Conservation (phyloP, 2,888 invertebrate species). For the Temnothorax rugatulus region DNA sequence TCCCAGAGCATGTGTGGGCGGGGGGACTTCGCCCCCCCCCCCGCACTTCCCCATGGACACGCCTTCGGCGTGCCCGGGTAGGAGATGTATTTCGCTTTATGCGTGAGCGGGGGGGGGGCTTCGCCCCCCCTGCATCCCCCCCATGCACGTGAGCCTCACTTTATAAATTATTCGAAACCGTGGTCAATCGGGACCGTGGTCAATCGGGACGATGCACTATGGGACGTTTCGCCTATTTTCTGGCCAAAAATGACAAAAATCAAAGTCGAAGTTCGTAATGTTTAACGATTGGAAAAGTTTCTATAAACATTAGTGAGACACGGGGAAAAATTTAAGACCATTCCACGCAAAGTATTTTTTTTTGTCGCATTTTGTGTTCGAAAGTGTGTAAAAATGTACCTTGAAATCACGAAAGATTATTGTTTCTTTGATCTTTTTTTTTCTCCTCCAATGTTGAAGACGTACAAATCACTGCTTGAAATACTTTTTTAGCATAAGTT, state of each 20-base stretch:
- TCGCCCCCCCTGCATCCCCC: too few species aligned
- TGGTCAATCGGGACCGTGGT: too few species aligned
- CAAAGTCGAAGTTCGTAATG: conserved; percentile 1
- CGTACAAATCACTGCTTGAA: neutral
- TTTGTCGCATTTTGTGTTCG: neutral
- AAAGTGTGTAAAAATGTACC: conserved; percentile 3
- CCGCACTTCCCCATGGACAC: too few species aligned
- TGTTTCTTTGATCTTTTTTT: conserved; percentile 14
- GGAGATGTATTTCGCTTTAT: too few species aligned
- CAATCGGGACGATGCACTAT: too few species aligned
- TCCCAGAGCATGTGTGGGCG: too few species aligned
- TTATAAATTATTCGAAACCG: too few species aligned
- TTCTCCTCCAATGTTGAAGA: too few species aligned
- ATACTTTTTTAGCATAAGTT: conserved; percentile 10
- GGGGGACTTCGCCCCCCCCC: too few species aligned
- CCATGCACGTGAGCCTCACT: too few species aligned
- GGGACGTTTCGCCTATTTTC: neutral
- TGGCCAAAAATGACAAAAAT: conserved; percentile 17
- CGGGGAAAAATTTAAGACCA: neutral
- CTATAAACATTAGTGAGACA: conserved; percentile 1
- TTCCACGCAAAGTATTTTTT: conserved; percentile 21
- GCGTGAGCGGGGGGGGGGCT: too few species aligned
- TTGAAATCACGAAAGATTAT: neutral
- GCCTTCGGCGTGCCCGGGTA: too few species aligned
- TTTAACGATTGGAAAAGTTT: neutral